Conservation (phyloP, 2,797 vertebrate species). For the Sebastes matsubarae region DNA sequence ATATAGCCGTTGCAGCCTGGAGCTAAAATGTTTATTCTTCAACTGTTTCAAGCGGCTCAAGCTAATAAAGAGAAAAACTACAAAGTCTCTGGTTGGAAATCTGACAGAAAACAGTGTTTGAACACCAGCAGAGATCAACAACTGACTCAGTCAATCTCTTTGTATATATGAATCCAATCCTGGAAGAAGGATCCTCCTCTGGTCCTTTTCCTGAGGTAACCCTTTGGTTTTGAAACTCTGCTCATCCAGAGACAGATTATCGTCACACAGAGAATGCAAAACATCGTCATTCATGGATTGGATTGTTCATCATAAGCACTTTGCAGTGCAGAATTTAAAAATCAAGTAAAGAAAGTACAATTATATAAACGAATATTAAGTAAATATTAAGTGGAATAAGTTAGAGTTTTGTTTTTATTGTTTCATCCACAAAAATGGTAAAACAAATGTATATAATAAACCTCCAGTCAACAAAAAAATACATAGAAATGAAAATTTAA, state of each 20-base stretch:
- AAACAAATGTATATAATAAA: not conserved
- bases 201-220: not conserved
- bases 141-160: not conserved
- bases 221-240: too few species aligned
- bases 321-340: too few species aligned
- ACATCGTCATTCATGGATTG: too few species aligned
- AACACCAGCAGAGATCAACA: not conserved
- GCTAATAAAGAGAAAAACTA: not conserved
- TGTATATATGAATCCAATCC: not conserved
- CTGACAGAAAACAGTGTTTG: not conserved
- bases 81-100: conserved; percentile 3
- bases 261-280: too few species aligned
- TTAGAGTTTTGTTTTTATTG: too few species aligned
- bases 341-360: not conserved
- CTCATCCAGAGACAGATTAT: too few species aligned
- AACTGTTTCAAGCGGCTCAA: not conserved
- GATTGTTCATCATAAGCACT: too few species aligned
- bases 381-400: too few species aligned
- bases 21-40: conserved; percentile 14
- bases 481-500: not conserved
- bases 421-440: too few species aligned
- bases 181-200: not conserved
- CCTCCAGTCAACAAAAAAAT: not conserved
- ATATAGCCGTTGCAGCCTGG: conserved; percentile 11
- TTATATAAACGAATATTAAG: not conserved